Evolutionary conservation across 2,888 invertebrate genomes (phyloP).

Genomic region (Tridacna gigas): DNA sequence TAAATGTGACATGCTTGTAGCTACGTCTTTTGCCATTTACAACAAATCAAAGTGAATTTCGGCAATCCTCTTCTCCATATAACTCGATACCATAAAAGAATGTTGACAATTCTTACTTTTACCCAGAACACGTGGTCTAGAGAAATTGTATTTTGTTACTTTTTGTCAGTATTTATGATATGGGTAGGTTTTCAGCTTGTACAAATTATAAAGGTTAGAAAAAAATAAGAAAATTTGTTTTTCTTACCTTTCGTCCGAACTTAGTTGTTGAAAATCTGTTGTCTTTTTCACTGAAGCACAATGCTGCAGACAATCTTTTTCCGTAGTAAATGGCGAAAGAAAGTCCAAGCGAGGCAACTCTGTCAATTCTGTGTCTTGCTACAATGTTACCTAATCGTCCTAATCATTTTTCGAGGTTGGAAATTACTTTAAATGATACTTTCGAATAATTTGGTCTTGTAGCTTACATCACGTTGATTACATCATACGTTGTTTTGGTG

Average conservation of each 20-base stretch:
- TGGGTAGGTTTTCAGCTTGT: neutral
- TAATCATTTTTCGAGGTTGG: neutral
- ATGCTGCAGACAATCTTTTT: neutral
- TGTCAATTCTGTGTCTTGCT: neutral
- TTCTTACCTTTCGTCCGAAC: neutral
- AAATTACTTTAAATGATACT: neutral
- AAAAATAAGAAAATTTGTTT: neutral
- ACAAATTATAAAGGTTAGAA: neutral
- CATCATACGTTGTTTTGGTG: neutral
- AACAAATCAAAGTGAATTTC: neutral
- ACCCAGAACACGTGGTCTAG: neutral
- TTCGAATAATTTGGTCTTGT: neutral
- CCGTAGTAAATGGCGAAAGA: neutral
- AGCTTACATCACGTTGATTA: conserved; percentile 3
- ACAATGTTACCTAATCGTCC: neutral
- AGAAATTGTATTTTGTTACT: neutral
- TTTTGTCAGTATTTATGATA: neutral
- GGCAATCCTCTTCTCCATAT: neutral
- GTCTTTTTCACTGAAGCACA: neutral
- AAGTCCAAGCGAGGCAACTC: neutral
- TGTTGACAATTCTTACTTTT: neutral
- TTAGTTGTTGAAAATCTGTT: neutral
- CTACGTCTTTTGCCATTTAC: neutral
- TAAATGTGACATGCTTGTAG: neutral
- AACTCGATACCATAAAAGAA: neutral